Evolutionary conservation across 92 coral and sea anemone species (phyloP).

Genomic region (Epizoanthus illoricatus): DNA sequence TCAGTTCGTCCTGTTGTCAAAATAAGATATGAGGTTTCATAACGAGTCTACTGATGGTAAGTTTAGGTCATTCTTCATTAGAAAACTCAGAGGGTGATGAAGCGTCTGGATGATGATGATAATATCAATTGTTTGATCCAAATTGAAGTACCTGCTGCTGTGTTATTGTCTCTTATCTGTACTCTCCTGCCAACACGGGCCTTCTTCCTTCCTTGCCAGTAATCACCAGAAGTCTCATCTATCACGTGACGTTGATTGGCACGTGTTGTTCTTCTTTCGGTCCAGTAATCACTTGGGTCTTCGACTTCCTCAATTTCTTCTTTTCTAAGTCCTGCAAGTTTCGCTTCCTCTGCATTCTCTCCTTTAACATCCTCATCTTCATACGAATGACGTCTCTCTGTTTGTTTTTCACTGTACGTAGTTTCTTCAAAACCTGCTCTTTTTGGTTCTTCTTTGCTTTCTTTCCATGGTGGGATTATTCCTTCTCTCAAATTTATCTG

Average conservation of each 20-base stretch:
- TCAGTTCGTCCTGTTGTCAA: no score
- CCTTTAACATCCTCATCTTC: background rate
- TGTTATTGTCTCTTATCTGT: background rate
- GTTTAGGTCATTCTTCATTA: background rate
- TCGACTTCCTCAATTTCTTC: background rate
- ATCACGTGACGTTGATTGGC: background rate
- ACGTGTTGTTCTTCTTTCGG: conserved; percentile 16
- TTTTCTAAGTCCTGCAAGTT: background rate
- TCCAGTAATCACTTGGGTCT: conserved; percentile 10
- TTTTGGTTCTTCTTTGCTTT: background rate
- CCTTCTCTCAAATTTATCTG: background rate
- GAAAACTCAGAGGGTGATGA: background rate
- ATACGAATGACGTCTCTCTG: background rate
- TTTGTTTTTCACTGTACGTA: background rate
- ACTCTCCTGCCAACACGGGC: conserved; percentile 27
- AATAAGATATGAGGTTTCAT: no score
- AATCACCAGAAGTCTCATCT: background rate
- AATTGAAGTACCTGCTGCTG: conserved; percentile 24
- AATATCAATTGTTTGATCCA: conserved; percentile 4
- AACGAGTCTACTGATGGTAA: no score
- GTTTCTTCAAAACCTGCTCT: background rate
- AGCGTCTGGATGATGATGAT: conserved; percentile 29
- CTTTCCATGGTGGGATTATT: background rate
- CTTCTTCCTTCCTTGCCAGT: conserved; percentile 39
- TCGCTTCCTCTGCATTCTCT: background rate